Evolutionary conservation across 2,888 invertebrate genomes (phyloP).

Genomic region (Microctonus aethiopoides): DNA sequence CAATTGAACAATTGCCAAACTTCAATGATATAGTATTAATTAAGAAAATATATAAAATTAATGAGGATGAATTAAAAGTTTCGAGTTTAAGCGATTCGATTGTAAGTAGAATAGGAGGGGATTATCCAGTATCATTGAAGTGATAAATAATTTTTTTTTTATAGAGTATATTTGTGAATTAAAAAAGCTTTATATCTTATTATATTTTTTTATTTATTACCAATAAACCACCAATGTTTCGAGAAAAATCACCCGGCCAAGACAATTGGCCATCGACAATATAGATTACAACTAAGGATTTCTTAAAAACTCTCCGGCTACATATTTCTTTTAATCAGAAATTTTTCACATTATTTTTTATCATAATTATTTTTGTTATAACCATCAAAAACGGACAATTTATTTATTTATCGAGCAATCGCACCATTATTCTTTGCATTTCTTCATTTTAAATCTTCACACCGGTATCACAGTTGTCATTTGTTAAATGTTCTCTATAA

Average conservation of each 20-base stretch:
- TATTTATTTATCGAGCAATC: slow-evolving; percentile 35
- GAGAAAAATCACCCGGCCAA: slow-evolving; percentile 37
- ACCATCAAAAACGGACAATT: slow-evolving; percentile 37
- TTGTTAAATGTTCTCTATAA: slow-evolving; percentile 49
- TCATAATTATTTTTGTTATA: slow-evolving; percentile 5
- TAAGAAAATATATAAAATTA: slow-evolving; percentile 74
- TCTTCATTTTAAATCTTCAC: slow-evolving; percentile 34
- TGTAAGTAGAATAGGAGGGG: slow-evolving; percentile 76
- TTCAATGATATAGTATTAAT: slow-evolving; percentile 69
- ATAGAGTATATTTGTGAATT: slow-evolving; percentile 1
- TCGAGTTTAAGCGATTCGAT: slow-evolving; percentile 71
- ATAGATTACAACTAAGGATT: slow-evolving; percentile 35
- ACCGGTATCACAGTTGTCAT: slow-evolving; percentile 56
- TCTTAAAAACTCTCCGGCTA: slow-evolving; percentile 17
- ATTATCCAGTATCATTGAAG: slow-evolving; percentile 69
- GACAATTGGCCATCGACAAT: slow-evolving; percentile 28
- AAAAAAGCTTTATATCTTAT: slow-evolving; percentile 23
- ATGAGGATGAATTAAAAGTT: slow-evolving; percentile 67
- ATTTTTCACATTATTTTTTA: slow-evolving; percentile 13
- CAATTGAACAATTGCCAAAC: slow-evolving; percentile 68
- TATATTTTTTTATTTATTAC: slow-evolving; percentile 39
- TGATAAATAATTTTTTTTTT: slow-evolving; percentile 25
- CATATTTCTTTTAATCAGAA: not conserved
- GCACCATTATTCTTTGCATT: slow-evolving; percentile 23
- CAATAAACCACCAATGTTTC: slow-evolving; percentile 38